Base-by-base conservation (phyloP, 1,140 invertebrate species). In the Bombus sibiricus region DNA sequence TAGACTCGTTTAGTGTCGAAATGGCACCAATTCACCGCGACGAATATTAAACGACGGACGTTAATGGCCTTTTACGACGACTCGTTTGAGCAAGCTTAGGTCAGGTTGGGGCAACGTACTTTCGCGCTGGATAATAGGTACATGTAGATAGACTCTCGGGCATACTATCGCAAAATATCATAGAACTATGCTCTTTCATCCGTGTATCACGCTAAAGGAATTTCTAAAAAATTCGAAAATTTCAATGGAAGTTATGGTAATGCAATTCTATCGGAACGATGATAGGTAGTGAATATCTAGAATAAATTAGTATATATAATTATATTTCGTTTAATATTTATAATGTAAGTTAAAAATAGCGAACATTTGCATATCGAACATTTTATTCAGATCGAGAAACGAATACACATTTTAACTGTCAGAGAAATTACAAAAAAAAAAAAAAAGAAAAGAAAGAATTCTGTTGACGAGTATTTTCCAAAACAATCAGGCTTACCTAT, bases 31-130 rank as follows among this genome's bases (percentile, higher is more conserved):
- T 84, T 80, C 76, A 69, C 76, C 43, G 59, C 68, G 77, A 77
- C 77, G 86, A 85, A 85, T 71, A 69, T 75, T 79, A 79, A 85
- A 80, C 86, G 88, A 81, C 75, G 71, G 59, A 88, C 81, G 83
- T 89, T 85, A 89, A 89, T 89, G 86, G 86, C 82, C 88, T 85
- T 88, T 88, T 84, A 88, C 86, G 82, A 82, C 62, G 64, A 81
- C 82, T 87, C 43, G 72, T 59, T 74, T 25, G n/a, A 53, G 62
- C 80, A 66, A 76, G 71, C 76, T 84, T 88, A 77, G 84, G 73
- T 88, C 78, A 76, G 79, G 78, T 73, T 81, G 86, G 83, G 41
- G 73, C 73, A 83, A 76, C 41, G 72, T 76, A 76, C 81, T 81
- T 73, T 81, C 34, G 28, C 57, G 32, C n/a, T 32, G 28, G 75